Percentiles rank a stretch among this genome's conserved stretches.
phyloP scores from a whole-genome alignment of 2,797 vertebrate genomes.

The Buceros bicornis region DNA sequence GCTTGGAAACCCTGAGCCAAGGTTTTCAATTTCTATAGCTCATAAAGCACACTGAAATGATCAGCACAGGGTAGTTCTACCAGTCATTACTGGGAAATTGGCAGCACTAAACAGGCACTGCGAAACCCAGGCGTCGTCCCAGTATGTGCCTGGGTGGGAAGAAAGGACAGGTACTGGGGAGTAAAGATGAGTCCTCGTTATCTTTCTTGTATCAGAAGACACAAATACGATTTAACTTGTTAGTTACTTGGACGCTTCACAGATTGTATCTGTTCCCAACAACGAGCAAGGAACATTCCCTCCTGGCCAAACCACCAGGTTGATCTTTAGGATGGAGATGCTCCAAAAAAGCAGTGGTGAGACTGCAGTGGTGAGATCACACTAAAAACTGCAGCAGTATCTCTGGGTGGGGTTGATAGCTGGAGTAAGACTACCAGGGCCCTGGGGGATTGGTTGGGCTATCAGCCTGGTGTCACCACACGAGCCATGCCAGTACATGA shows the following conservation, averaged over 20 bases:
- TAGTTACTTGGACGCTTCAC: not conserved
- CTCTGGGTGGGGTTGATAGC: not conserved
- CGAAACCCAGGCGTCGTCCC: not conserved
- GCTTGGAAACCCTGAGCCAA: not conserved
- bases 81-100: not conserved
- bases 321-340: constrained; percentile 17
- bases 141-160: not conserved
- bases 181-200: not conserved
- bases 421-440: not conserved
- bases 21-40: not conserved
- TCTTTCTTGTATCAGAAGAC: not conserved
- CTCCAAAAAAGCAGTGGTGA: not conserved
- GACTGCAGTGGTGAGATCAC: not conserved
- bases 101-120: not conserved
- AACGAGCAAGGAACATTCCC: not conserved
- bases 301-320: not conserved
- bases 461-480: not conserved
- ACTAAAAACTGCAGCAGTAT: not conserved
- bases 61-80: rapidly evolving
- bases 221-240: not conserved
- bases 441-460: not conserved
- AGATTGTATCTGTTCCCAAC: not conserved
- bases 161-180: rapidly evolving
- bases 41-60: not conserved
- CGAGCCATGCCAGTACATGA: not conserved